Base-by-base conservation (phyloP, 2,113 vertebrate species). In the Microtus richardsoni region DNA sequence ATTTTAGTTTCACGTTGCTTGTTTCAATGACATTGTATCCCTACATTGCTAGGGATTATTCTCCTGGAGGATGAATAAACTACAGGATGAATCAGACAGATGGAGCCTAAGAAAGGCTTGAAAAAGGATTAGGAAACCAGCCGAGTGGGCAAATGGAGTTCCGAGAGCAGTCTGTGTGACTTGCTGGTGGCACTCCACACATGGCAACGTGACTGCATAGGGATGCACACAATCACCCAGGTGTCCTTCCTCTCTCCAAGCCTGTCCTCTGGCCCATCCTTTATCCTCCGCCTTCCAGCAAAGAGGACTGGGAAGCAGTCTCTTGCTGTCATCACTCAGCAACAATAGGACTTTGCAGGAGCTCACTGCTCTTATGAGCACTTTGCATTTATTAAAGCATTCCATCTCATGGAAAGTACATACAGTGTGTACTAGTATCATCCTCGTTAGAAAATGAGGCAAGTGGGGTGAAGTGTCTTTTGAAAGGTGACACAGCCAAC, bases 1-100 rank as follows among this genome's bases (percentile, higher is more conserved):
- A 28, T 80, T 97, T 89, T 87, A 33, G 87, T 88, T 91, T 80
- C 71, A 41, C 78, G 13, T n/a, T 33, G 92, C 49, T 80, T 91
- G 33, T 73, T 71, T 93, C 80, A 71, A 36, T 22, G 68, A 64
- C 64, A 39, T 36, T 47, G 47, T 28, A 92, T 73, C 33, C 13
- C 41, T 52, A 0, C 78, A 54, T 49, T 88, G 73, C 83, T 96
- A 79, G 30, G 60, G 83, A 88, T 94, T 87, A 60, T 30, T 78
- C 41, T 94, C 70, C 78, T 5, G 33, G 73, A 89, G 52, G 73
- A 58, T 58, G 62, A 93, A 54, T 8, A 26, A 54, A 79, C 10
- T 2, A 44, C 77, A 36, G 58, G 70, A 24, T 89, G 41, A 89
- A 83, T 4, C 47, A 39, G 87, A 84, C n/a, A 96, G 74, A 75